Evolutionary conservation across 2,113 vertebrate species (phyloP).

Genomic region (Ariopsis seemanni): DNA sequence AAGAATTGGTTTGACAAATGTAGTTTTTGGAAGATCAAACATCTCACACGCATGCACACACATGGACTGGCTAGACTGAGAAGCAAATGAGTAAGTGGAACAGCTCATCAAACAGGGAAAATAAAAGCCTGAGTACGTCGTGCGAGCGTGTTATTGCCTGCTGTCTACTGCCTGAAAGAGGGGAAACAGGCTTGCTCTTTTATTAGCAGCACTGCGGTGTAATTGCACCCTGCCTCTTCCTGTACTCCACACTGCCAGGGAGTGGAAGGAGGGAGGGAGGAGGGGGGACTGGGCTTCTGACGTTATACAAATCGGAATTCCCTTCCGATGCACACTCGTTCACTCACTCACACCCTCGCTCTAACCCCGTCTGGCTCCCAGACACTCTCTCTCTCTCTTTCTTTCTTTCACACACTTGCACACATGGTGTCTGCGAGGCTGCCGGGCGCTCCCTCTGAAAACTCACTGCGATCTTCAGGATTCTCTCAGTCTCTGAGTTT

Average conservation of each 20-base stretch:
- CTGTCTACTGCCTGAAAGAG: conserved; percentile 34
- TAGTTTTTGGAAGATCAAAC: conserved; percentile 7
- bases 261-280: conserved; percentile 69
- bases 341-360: conserved; percentile 67
- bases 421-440: conserved; percentile 41
- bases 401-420: conserved; percentile 40
- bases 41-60: conserved; percentile 8
- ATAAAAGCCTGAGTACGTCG: conserved; percentile 30
- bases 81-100: conserved; percentile 25
- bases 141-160: conserved; percentile 36
- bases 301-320: conserved; percentile 80
- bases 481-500: conserved; percentile 47
- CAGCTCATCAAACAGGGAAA: conserved; percentile 30
- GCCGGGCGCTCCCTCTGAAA: conserved; percentile 40
- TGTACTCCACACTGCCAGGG: conserved; percentile 60
- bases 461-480: conserved; percentile 57
- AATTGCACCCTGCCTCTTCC: conserved; percentile 75
- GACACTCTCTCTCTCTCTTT: conserved; percentile 59
- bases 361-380: conserved; percentile 76
- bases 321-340: conserved; percentile 64
- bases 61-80: conserved; percentile 11
- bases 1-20: neutral
- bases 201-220: conserved; percentile 74
- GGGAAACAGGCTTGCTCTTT: conserved; percentile 67
- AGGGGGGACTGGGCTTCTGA: conserved; percentile 71